A percentile compares a stretch with the other conserved stretches of the same genome.
These are phyloP conservation scores for Melitaea cinxia DNA, from an alignment of 1,140 invertebrate genomes.

Conservation along the genomic window DNA sequence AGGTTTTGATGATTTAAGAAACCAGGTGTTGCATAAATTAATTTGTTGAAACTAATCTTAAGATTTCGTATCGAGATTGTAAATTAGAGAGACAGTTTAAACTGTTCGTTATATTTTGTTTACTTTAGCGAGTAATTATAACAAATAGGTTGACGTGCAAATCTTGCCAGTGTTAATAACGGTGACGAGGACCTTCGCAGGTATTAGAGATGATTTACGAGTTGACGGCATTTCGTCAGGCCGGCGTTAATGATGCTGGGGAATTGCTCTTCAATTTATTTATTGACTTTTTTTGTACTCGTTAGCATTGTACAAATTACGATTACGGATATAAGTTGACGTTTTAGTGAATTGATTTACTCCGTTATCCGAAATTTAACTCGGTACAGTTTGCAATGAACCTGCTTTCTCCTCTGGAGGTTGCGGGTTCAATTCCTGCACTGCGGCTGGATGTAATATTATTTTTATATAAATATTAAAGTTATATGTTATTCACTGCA, in stretches of 20 bases:
- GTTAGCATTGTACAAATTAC: not conserved
- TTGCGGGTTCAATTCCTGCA: no score
- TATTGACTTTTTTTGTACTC: conserved; percentile 39
- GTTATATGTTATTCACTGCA: no score
- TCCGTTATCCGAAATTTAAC: no score
- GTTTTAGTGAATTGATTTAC: not conserved
- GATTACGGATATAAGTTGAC: not conserved
- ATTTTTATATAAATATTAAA: no score
- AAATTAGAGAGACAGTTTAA: conserved; percentile 64
- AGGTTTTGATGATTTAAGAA: conserved; percentile 50
- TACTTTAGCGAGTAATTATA: conserved; percentile 61
- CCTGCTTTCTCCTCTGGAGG: no score
- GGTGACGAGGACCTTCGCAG: conserved; percentile 41
- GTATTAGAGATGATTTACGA: conserved; percentile 39
- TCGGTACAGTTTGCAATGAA: no score
- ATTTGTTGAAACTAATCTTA: conserved; percentile 46
- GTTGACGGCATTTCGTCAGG: conserved; percentile 41
- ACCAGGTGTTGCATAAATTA: conserved; percentile 57
- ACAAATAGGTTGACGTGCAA: conserved; percentile 55
- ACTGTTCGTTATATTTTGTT: conserved; percentile 64
- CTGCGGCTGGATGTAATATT: no score
- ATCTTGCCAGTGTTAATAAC: conserved; percentile 48
- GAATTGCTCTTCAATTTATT: conserved; percentile 51
- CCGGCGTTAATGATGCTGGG: conserved; percentile 45
- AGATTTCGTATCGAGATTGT: conserved; percentile 41